Percentiles rank a stretch among this genome's conserved stretches.
These are phyloP conservation scores for Rhinogobio ventralis DNA, from an alignment of 2,797 vertebrate genomes.

Conservation along the genomic window DNA sequence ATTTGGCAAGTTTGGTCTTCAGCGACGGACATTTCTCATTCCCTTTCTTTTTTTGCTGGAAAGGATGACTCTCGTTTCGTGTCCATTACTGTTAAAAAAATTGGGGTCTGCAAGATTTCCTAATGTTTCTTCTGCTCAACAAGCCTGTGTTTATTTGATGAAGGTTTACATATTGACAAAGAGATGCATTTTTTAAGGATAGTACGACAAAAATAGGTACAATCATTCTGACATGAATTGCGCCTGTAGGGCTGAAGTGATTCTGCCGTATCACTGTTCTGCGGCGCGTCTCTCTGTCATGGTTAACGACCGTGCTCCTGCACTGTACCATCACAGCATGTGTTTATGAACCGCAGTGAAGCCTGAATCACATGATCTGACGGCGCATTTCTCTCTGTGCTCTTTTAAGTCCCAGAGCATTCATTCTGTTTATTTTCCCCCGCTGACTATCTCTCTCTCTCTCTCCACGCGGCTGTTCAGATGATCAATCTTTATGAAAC, in stretches of 20 bases:
- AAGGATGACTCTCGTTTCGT: neutral
- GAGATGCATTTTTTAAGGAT: neutral
- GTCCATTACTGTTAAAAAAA: neutral
- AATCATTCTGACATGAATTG: neutral
- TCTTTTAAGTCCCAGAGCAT: conserved; percentile 37
- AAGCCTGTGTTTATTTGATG: neutral
- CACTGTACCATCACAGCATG: neutral
- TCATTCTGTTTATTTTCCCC: conserved; percentile 19
- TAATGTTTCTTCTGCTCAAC: neutral
- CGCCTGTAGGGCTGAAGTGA: neutral
- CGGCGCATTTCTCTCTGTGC: neutral
- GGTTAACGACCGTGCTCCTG: neutral
- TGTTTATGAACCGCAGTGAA: conserved; percentile 8
- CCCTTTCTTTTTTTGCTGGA: neutral
- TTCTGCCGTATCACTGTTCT: neutral
- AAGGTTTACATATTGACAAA: neutral
- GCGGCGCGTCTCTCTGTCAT: neutral
- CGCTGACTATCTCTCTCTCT: conserved; percentile 10
- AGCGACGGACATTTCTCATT: neutral
- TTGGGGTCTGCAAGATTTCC: neutral
- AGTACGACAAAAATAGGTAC: neutral
- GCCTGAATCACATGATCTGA: conserved; percentile 19
- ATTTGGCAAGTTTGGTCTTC: conserved; percentile 24
- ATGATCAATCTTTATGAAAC: conserved; percentile 26
- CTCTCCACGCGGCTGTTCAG: conserved; percentile 2